A percentile compares a stretch with the other conserved stretches of the same genome.
Conservation (phyloP, 2,797 vertebrate species). For the Pitangus sulphuratus region DNA sequence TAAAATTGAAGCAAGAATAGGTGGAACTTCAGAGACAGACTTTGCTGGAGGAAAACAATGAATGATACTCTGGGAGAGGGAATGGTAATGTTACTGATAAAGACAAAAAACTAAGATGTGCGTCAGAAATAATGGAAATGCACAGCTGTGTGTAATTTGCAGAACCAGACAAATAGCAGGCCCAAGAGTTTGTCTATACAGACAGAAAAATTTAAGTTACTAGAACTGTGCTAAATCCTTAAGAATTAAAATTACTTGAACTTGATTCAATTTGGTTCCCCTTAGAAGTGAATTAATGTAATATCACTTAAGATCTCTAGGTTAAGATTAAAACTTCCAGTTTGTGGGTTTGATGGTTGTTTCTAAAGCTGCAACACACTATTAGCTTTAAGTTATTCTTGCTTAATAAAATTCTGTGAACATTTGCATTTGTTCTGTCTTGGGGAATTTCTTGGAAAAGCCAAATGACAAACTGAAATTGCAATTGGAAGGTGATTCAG, state of each 20-base stretch:
- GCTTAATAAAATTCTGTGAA: neutral
- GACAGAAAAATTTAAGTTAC: neutral
- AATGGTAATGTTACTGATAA: too few species aligned
- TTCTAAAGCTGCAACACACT: neutral
- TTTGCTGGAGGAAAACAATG: neutral
- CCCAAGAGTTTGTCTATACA: neutral
- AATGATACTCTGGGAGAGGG: neutral
- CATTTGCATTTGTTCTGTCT: neutral
- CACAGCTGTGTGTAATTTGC: neutral
- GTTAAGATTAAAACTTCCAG: neutral
- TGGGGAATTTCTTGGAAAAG: neutral
- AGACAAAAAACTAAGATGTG: neutral
- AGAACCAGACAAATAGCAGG: neutral
- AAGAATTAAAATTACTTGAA: neutral
- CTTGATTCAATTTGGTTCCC: neutral
- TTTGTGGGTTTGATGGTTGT: neutral
- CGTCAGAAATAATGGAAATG: neutral
- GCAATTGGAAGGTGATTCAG: neutral
- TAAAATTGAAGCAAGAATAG: accelerated
- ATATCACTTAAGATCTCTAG: neutral
- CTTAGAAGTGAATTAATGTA: neutral
- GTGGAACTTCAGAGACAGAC: neutral
- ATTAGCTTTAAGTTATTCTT: neutral
- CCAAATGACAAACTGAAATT: neutral
- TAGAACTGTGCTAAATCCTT: neutral